phyloP scores from a whole-genome alignment of 1,140 invertebrate species.

The Polypedilum vanderplanki region DNA sequence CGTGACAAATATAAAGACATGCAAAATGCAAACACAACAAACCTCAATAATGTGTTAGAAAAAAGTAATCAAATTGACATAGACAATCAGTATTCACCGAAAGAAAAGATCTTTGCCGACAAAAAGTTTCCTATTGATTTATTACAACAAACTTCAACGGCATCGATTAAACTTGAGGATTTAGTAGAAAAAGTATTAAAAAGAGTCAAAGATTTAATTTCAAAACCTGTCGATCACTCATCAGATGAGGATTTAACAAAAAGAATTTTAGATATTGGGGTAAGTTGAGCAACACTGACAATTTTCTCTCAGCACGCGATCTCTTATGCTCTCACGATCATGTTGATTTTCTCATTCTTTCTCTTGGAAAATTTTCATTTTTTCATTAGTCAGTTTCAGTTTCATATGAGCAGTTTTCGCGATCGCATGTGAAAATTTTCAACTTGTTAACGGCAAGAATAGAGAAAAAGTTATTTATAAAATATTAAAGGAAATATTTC shows the following conservation, averaged over 20 bases:
- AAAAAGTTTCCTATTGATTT: slow-evolving; percentile 29
- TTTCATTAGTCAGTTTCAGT: neutral
- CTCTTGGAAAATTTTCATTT: slow-evolving; percentile 19
- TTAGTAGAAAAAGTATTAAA: slow-evolving; percentile 41
- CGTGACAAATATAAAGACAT: slow-evolving; percentile 42
- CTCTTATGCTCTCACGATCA: neutral
- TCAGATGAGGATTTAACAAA: slow-evolving; percentile 40
- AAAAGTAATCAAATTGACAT: neutral
- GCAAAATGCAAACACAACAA: slow-evolving; percentile 37
- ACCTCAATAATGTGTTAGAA: slow-evolving; percentile 28
- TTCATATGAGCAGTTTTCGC: neutral
- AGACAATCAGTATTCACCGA: slow-evolving; percentile 28
- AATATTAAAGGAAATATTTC: neutral
- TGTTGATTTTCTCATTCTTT: neutral
- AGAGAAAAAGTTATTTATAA: neutral
- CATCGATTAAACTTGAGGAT: slow-evolving; percentile 38
- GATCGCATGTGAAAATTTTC: neutral
- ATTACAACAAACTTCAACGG: neutral
- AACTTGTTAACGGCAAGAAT: neutral
- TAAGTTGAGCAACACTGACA: slow-evolving; percentile 34
- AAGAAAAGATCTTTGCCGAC: slow-evolving; percentile 20
- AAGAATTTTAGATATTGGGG: slow-evolving; percentile 41
- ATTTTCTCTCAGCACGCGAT: neutral
- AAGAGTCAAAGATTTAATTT: slow-evolving; percentile 42
- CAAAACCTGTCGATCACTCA: slow-evolving; percentile 39